phyloP scores from a whole-genome alignment of 2,797 vertebrate genomes.

The Pseudochirops cupreus region DNA sequence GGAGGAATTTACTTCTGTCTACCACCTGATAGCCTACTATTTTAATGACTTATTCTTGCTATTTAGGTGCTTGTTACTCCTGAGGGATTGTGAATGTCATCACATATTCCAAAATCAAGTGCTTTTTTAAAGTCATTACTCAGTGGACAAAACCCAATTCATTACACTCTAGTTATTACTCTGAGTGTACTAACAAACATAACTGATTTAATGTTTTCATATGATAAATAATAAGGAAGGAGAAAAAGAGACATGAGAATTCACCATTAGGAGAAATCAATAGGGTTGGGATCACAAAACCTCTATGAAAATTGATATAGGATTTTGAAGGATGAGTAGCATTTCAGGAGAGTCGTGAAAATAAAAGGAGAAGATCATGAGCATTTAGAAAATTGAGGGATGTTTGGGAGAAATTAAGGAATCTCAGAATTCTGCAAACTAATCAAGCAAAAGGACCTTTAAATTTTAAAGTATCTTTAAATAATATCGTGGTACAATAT shows the following conservation, averaged over 20 bases:
- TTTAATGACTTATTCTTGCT: neutral
- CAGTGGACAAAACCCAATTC: neutral
- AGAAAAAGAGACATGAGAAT: neutral
- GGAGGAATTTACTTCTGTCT: neutral
- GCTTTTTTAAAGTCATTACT: neutral
- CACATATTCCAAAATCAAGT: neutral
- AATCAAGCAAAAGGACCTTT: neutral
- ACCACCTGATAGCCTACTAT: neutral
- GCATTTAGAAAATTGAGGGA: neutral
- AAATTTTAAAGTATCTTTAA: neutral
- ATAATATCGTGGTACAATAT: neutral
- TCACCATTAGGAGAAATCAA: neutral
- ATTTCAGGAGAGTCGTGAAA: neutral
- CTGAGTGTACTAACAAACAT: neutral
- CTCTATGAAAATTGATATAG: neutral
- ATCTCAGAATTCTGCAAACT: neutral
- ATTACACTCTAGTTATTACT: neutral
- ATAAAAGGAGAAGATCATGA: neutral
- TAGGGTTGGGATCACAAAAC: neutral
- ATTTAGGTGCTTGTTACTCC: neutral
- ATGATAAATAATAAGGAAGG: neutral
- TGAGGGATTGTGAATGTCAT: neutral
- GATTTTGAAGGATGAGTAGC: neutral
- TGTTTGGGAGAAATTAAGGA: neutral
- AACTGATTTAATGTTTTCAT: neutral